phyloP scores from a whole-genome alignment of 2,888 invertebrate species.

The Microctonus hyperodae region DNA sequence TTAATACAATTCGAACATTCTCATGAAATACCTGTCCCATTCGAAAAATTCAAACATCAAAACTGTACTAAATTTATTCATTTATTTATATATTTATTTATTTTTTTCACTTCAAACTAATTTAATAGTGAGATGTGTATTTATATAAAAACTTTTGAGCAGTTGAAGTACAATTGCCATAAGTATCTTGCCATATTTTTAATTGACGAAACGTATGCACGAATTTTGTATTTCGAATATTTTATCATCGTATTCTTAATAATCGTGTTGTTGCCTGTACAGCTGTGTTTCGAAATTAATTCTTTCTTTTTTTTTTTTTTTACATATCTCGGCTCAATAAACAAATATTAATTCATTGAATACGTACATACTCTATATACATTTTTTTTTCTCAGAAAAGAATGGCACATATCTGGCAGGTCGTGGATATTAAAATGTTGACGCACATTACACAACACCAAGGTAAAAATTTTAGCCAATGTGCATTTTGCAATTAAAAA shows the following conservation, averaged over 20 bases:
- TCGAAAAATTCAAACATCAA: slow-evolving; percentile 4
- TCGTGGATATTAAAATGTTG: slow-evolving; percentile 6
- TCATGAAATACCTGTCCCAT: slow-evolving; percentile 22
- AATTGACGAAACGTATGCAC: slow-evolving; percentile 8
- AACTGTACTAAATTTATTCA: slow-evolving; percentile 2
- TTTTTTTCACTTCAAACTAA: slow-evolving; percentile 12
- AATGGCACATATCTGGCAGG: slow-evolving; percentile 29
- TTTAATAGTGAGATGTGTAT: slow-evolving; percentile 23
- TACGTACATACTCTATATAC: slow-evolving; percentile 40
- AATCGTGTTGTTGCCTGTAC: slow-evolving; percentile 29
- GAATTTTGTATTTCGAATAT: neutral
- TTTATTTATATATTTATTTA: slow-evolving; percentile 12
- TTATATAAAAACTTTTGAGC: slow-evolving; percentile 39
- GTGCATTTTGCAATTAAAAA: slow-evolving; percentile 14
- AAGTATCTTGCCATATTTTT: slow-evolving; percentile 35
- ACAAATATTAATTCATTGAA: slow-evolving; percentile 36
- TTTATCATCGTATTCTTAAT: slow-evolving; percentile 13
- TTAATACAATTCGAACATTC: slow-evolving; percentile 22
- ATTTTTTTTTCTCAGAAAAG: slow-evolving; percentile 26
- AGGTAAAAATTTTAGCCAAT: slow-evolving; percentile 11
- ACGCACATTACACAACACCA: neutral
- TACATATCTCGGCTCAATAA: slow-evolving; percentile 34
- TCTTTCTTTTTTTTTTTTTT: slow-evolving; percentile 24
- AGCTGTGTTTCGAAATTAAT: slow-evolving; percentile 21
- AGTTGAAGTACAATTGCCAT: slow-evolving; percentile 38